Percentiles rank a stretch among this genome's conserved stretches.
These are phyloP conservation scores for Apocheima hispidaria DNA, from an alignment of 2,888 invertebrate genomes.

Conservation along the genomic window DNA sequence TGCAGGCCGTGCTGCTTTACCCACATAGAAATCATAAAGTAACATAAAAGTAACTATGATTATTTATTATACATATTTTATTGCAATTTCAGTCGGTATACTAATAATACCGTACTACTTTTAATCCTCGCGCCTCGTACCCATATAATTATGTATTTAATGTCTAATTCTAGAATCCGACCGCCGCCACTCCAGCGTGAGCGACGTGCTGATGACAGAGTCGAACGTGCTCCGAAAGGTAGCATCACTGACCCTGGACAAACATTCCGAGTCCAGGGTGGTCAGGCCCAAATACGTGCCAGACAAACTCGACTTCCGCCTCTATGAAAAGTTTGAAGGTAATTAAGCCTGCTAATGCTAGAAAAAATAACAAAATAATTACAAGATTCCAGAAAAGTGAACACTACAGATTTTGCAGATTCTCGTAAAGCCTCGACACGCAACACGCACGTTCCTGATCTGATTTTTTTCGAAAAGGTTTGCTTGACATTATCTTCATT, in stretches of 20 bases:
- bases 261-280: constrained; percentile 89
- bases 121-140: too few species aligned
- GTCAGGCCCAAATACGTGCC: constrained; percentile 92
- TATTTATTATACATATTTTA: too few species aligned
- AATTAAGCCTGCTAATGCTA: constrained; percentile 38
- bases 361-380: neutral
- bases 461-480: too few species aligned
- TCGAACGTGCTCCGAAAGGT: constrained; percentile 93
- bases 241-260: constrained; percentile 92
- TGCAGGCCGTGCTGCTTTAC: neutral
- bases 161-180: constrained; percentile 63
- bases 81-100: too few species aligned
- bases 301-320: constrained; percentile 94
- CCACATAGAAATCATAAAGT: neutral
- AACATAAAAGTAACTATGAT: too few species aligned
- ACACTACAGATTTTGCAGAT: too few species aligned
- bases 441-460: too few species aligned
- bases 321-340: constrained; percentile 98
- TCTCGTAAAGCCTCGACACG: too few species aligned
- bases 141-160: neutral
- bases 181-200: constrained; percentile 80
- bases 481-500: too few species aligned
- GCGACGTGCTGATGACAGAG: constrained; percentile 81
- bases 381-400: too few species aligned
- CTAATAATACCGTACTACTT: too few species aligned